Conservation (phyloP, 2,797 vertebrate species). For the Microctenopoma lineatum region DNA sequence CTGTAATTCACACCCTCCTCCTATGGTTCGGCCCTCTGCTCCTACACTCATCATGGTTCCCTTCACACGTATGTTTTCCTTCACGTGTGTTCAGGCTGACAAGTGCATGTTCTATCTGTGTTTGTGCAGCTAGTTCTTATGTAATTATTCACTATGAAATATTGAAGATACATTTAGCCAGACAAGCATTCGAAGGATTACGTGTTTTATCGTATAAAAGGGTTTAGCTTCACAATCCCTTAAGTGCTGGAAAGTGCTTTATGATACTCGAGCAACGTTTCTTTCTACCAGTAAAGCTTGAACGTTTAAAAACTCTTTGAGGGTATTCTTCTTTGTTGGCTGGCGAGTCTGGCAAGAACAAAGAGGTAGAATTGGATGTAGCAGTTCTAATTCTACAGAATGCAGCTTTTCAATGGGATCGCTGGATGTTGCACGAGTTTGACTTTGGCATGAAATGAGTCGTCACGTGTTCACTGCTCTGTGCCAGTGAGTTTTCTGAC, state of each 20-base stretch:
- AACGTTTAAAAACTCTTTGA: not conserved
- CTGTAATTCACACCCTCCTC: constrained; percentile 47
- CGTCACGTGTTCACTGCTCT: not conserved
- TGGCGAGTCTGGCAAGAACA: constrained; percentile 30
- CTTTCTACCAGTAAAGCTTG: constrained; percentile 25
- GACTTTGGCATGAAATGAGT: constrained; percentile 36
- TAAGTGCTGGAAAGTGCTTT: constrained; percentile 22
- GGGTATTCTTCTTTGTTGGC: constrained; percentile 14
- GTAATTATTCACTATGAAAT: not conserved
- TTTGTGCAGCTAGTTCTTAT: constrained; percentile 15
- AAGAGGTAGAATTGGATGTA: constrained; percentile 33
- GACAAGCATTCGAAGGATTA: constrained; percentile 31
- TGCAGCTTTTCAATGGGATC: constrained; percentile 29
- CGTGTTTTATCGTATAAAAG: constrained; percentile 29
- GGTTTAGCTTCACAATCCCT: constrained; percentile 4
- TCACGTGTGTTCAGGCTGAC: constrained; percentile 17
- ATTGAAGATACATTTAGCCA: constrained; percentile 29
- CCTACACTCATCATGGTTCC: constrained; percentile 58
- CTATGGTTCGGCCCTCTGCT: constrained; percentile 45
- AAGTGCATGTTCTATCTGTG: constrained; percentile 14
- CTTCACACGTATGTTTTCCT: constrained; percentile 9
- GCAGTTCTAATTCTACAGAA: constrained; percentile 28
- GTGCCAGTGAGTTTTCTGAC: constrained; percentile 14
- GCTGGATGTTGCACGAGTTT: constrained; percentile 38
- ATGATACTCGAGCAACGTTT: constrained; percentile 18